phyloP scores from a whole-genome alignment of 1,140 invertebrate species.

The Drosophila pandora region DNA sequence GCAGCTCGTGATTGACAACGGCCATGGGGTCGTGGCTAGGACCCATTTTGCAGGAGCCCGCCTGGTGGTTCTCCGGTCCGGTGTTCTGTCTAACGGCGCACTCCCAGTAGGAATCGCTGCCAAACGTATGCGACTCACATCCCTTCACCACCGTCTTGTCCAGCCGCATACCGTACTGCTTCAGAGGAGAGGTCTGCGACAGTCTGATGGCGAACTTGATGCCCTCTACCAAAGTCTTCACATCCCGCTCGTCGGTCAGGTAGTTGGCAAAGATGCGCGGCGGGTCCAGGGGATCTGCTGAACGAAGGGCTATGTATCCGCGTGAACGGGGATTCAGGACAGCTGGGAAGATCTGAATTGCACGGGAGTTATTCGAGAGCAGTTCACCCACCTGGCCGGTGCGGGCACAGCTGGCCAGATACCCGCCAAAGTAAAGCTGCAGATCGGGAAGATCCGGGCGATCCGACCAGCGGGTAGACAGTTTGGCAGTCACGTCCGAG shows the following conservation, averaged over 20 bases:
- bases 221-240: constrained; percentile 89
- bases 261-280: constrained; percentile 95
- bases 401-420: constrained; percentile 91
- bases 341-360: constrained; percentile 87
- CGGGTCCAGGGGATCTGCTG: constrained; percentile 90
- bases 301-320: constrained; percentile 89
- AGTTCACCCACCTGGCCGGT: constrained; percentile 93
- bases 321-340: constrained; percentile 92
- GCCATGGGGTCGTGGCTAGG: constrained; percentile 84
- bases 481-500: constrained; percentile 92
- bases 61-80: constrained; percentile 93
- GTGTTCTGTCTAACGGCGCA: constrained; percentile 91
- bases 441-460: constrained; percentile 92
- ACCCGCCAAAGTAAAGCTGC: constrained; percentile 93
- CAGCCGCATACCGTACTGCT: constrained; percentile 89
- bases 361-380: constrained; percentile 86
- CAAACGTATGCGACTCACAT: constrained; percentile 89
- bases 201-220: constrained; percentile 89
- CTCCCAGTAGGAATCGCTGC: constrained; percentile 92
- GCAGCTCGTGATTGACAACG: constrained; percentile 86
- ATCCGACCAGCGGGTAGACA: constrained; percentile 92
- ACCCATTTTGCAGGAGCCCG: constrained; percentile 89
- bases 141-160: constrained; percentile 89
- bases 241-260: constrained; percentile 90
- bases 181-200: constrained; percentile 88